Conservation (phyloP, 1,140 invertebrate species). For the Centruroides vittatus region DNA sequence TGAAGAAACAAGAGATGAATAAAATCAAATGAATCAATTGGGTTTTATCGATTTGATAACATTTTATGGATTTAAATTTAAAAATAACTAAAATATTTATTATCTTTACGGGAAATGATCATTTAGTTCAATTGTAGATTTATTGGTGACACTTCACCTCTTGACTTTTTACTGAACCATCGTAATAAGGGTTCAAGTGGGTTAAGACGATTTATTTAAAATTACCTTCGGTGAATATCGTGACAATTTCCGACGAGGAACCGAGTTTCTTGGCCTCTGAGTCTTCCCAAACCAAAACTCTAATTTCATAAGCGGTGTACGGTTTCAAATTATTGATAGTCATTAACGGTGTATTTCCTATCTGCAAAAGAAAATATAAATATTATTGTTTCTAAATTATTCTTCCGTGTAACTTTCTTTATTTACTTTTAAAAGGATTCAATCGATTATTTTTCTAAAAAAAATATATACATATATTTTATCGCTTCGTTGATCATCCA, state of each 20-base stretch:
- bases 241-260: slow-evolving; percentile 22
- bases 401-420: not conserved
- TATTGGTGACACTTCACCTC: not conserved
- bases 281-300: slow-evolving; percentile 25
- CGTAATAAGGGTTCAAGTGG: not conserved
- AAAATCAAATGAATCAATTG: not conserved
- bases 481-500: not conserved
- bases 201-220: not conserved
- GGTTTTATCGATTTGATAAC: not conserved
- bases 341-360: slow-evolving; percentile 18
- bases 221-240: slow-evolving; percentile 22
- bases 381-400: not conserved
- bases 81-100: too few relatives aligned
- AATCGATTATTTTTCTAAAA: not conserved
- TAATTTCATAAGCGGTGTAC: slow-evolving; percentile 22
- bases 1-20: slow-evolving; percentile 11
- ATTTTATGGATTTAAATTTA: too few relatives aligned
- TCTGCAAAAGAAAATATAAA: slow-evolving; percentile 8
- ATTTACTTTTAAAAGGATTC: not conserved
- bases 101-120: too few relatives aligned
- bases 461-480: too few relatives aligned
- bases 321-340: slow-evolving; percentile 22
- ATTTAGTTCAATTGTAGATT: too few relatives aligned
- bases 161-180: not conserved
- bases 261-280: slow-evolving; percentile 15